These are phyloP conservation scores for Silvanus unidentatus DNA, from an alignment of 2,888 invertebrate genomes.

Conservation along the genomic window DNA sequence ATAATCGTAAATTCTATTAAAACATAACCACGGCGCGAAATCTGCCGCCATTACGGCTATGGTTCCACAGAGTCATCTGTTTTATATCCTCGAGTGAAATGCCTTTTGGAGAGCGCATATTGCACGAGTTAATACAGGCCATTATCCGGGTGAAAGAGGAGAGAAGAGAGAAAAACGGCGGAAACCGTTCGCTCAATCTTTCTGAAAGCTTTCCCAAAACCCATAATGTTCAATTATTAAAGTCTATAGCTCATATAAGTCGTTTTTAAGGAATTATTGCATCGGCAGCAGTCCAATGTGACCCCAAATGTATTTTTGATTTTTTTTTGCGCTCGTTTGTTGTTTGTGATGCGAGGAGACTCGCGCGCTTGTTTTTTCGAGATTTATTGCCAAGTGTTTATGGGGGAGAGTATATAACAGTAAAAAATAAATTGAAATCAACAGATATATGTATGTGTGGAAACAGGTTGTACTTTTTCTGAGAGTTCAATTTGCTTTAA, in stretches of 20 bases:
- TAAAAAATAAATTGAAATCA: conserved; percentile 12
- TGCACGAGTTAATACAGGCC: conserved; percentile 34
- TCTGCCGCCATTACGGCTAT: conserved; percentile 48
- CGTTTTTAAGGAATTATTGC: conserved; percentile 46
- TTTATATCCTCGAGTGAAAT: conserved; percentile 36
- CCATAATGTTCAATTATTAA: conserved; percentile 49
- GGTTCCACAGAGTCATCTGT: conserved; percentile 44
- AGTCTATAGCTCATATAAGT: conserved; percentile 47
- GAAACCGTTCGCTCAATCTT: conserved; percentile 42
- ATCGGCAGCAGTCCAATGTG: conserved; percentile 29
- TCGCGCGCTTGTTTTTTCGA: too few species aligned
- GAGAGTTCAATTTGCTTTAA: too few species aligned
- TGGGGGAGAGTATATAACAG: conserved; percentile 4
- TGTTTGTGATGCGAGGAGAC: too few species aligned
- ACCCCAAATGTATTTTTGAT: conserved; percentile 43
- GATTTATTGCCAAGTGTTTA: conserved; percentile 28
- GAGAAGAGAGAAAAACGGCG: too few species aligned
- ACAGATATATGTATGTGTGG: neutral
- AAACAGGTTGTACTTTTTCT: too few species aligned
- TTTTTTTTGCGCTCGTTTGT: conserved; percentile 29
- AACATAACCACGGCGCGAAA: conserved; percentile 51
- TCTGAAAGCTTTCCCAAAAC: conserved; percentile 46
- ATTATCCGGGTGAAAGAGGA: conserved; percentile 31
- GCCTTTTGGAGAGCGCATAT: conserved; percentile 7
- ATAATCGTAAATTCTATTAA: conserved; percentile 52